Percentiles rank a stretch among this genome's conserved stretches.
phyloP scores from a whole-genome alignment of 1,140 invertebrate species.

The Melanaphis sacchari region DNA sequence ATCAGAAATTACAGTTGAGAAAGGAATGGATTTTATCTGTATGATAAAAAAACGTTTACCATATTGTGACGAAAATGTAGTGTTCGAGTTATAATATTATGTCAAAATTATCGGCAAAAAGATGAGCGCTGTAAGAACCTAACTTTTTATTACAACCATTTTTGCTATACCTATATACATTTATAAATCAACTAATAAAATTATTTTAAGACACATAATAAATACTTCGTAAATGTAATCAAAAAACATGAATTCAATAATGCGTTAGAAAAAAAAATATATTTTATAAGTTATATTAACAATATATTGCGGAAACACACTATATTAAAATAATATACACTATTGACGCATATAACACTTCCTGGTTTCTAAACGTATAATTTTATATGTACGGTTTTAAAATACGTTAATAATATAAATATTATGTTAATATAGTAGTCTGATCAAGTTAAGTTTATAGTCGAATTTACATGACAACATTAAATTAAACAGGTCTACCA shows the following conservation, averaged over 20 bases:
- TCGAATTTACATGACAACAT: neutral
- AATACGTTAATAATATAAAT: neutral
- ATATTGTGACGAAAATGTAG: too few species aligned
- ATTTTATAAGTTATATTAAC: neutral
- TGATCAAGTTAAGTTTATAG: neutral
- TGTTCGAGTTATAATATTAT: neutral
- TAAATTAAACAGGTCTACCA: neutral
- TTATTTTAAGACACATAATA: neutral
- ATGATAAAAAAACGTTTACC: neutral
- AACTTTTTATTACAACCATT: neutral
- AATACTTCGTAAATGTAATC: neutral
- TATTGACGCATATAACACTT: neutral
- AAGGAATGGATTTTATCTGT: neutral
- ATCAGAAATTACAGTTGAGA: neutral
- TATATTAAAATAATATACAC: neutral
- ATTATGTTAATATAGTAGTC: neutral
- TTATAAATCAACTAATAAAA: too few species aligned
- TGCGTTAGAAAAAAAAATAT: neutral
- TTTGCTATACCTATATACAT: too few species aligned
- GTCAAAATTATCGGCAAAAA: neutral
- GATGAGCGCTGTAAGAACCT: neutral
- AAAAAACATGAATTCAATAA: neutral
- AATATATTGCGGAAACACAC: neutral
- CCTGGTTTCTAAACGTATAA: neutral
- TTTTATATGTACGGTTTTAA: neutral